Evolutionary conservation across 2,888 invertebrate genomes (phyloP).

Genomic region (Eilema griseolum): DNA sequence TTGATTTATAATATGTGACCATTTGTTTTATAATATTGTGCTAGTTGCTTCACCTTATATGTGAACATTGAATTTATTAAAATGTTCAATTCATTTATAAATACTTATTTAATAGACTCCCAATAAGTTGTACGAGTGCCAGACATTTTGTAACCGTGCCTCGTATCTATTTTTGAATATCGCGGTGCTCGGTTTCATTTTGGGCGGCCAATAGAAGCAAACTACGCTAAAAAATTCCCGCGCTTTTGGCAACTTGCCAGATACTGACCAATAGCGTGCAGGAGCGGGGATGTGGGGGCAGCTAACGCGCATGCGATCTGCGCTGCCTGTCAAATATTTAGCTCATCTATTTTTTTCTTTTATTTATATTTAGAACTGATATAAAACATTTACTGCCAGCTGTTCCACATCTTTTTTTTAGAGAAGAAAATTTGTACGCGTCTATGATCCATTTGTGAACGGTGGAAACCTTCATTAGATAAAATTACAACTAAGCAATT

Average conservation of each 20-base stretch:
- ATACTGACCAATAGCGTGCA: slow-evolving; percentile 72
- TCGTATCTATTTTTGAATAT: slow-evolving; percentile 84
- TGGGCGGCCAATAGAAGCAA: slow-evolving; percentile 72
- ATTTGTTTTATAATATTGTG: not conserved
- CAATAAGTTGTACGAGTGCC: slow-evolving; percentile 42
- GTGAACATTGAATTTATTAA: slow-evolving; percentile 6
- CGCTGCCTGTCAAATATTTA: slow-evolving; percentile 58
- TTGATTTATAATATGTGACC: not conserved
- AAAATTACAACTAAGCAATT: not conserved
- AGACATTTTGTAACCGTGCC: slow-evolving; percentile 65
- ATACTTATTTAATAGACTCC: slow-evolving; percentile 39
- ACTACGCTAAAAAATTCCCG: slow-evolving; percentile 74
- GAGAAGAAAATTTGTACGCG: slow-evolving; percentile 11
- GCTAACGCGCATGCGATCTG: slow-evolving; percentile 61
- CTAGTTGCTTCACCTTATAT: not conserved
- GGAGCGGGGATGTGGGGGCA: slow-evolving; percentile 72
- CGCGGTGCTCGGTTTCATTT: slow-evolving; percentile 85
- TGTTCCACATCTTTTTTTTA: slow-evolving; percentile 36
- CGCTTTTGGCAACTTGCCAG: slow-evolving; percentile 83
- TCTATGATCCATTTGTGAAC: not conserved
- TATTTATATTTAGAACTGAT: slow-evolving; percentile 60
- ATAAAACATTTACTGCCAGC: slow-evolving; percentile 49
- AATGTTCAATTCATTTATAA: slow-evolving; percentile 14
- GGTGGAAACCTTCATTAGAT: not conserved
- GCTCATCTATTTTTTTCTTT: slow-evolving; percentile 57